A percentile compares a stretch with the other conserved stretches of the same genome.
These are phyloP conservation scores for Tanytarsus gracilentus DNA, from an alignment of 2,888 invertebrate genomes.

Conservation along the genomic window DNA sequence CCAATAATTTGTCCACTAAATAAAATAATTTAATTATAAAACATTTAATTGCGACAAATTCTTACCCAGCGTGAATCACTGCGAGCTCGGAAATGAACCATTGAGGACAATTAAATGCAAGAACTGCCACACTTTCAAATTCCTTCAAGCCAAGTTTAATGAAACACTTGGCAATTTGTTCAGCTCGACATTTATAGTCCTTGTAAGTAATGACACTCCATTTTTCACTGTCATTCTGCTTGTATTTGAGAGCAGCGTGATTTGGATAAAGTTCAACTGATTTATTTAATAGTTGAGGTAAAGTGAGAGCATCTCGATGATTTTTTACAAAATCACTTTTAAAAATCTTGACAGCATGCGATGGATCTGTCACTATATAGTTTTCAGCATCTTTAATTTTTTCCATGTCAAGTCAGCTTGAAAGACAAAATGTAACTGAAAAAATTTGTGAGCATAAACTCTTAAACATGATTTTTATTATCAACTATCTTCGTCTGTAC, in stretches of 20 bases:
- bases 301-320: slow-evolving; percentile 52
- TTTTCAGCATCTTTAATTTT: no score
- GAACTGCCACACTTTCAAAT: slow-evolving; percentile 57
- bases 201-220: slow-evolving; percentile 42
- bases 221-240: neutral
- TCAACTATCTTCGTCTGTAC: no score
- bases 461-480: no score
- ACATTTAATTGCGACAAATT: neutral
- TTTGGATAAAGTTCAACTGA: neutral
- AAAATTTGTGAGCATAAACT: no score
- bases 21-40: slow-evolving; percentile 31
- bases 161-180: slow-evolving; percentile 73
- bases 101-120: slow-evolving; percentile 75
- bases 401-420: no score
- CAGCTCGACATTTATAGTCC: slow-evolving; percentile 65
- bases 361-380: no score
- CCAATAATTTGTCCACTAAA: slow-evolving; percentile 71
- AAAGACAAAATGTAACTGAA: no score
- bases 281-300: neutral
- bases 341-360: neutral
- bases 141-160: slow-evolving; percentile 65
- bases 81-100: slow-evolving; percentile 73
- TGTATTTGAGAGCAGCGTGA: neutral
- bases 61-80: slow-evolving; percentile 76
- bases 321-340: neutral